Percentiles rank a stretch among this genome's conserved stretches.
Conservation (phyloP, 2,888 invertebrate species). For the Drosophila phalerata region DNA sequence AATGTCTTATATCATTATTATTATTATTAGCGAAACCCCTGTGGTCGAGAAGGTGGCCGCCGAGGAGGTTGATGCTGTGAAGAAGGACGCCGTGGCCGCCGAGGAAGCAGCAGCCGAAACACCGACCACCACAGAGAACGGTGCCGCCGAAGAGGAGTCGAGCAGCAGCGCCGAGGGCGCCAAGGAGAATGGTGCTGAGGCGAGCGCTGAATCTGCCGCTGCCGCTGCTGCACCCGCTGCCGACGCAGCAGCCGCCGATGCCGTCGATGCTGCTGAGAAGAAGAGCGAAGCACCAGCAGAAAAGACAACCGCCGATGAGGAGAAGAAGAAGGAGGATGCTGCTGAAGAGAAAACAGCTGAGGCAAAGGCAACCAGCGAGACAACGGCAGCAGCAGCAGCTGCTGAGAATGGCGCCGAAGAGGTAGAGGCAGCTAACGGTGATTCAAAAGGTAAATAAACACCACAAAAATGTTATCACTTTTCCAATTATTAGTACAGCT, state of each 20-base stretch:
- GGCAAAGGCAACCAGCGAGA: conserved; percentile 76
- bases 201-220: conserved; percentile 46
- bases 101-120: conserved; percentile 72
- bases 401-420: conserved; percentile 81
- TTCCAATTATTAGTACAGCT: background rate
- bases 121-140: conserved; percentile 81
- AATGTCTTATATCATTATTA: background rate
- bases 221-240: conserved; percentile 62
- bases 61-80: conserved; percentile 84
- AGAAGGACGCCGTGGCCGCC: conserved; percentile 72
- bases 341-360: conserved; percentile 68
- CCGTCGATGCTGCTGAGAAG: conserved; percentile 58
- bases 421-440: conserved; percentile 81
- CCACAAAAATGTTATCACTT: too few species aligned
- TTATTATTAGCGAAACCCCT: conserved; percentile 85
- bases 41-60: conserved; percentile 84
- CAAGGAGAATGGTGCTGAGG: conserved; percentile 80
- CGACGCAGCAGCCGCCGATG: conserved; percentile 45
- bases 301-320: conserved; percentile 28
- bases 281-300: conserved; percentile 45
- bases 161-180: conserved; percentile 67
- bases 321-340: conserved; percentile 50
- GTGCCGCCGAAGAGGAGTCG: conserved; percentile 76
- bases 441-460: conserved; percentile 83
- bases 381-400: conserved; percentile 59